phyloP scores from a whole-genome alignment of 1,140 invertebrate genomes.

The Drosophila aff. region DNA sequence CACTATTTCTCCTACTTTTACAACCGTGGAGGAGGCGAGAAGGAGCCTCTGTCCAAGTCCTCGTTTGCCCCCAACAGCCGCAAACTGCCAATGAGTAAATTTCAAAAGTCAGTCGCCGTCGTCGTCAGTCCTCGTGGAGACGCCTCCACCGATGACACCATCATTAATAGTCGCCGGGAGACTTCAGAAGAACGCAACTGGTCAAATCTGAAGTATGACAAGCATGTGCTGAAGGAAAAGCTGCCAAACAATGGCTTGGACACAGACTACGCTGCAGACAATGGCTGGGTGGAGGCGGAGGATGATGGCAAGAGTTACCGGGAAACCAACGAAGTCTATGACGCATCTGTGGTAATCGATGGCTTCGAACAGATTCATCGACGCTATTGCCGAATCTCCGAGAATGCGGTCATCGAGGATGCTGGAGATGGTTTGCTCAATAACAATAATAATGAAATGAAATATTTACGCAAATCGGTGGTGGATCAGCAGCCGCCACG shows the following conservation, averaged over 20 bases:
- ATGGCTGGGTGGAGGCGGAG: constrained; percentile 25
- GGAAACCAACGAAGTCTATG: constrained; percentile 43
- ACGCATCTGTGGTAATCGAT: constrained; percentile 30
- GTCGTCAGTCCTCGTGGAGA: constrained; percentile 22
- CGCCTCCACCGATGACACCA: neutral
- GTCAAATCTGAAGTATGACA: constrained; percentile 49
- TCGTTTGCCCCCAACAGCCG: constrained; percentile 23
- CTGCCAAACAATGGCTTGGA: constrained; percentile 55
- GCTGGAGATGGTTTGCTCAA: constrained; percentile 44
- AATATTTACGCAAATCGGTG: constrained; percentile 13
- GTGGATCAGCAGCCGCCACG: constrained; percentile 25
- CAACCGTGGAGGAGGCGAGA: constrained; percentile 57
- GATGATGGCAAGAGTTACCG: constrained; percentile 22
- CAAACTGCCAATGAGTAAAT: constrained; percentile 71
- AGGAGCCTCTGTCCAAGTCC: constrained; percentile 30
- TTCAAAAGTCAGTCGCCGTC: constrained; percentile 33
- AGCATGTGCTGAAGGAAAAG: constrained; percentile 60
- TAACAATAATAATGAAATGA: constrained; percentile 41
- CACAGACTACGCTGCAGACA: constrained; percentile 42
- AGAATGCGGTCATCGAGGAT: constrained; percentile 21
- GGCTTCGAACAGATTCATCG: constrained; percentile 51
- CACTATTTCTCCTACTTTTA: constrained; percentile 81
- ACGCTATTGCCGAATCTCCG: constrained; percentile 40
- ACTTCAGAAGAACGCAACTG: constrained; percentile 43
- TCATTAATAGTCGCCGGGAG: constrained; percentile 15